A percentile compares a stretch with the other conserved stretches of the same genome.
phyloP scores from a whole-genome alignment of 2,888 invertebrate genomes.

The Chloromyia formosa region DNA sequence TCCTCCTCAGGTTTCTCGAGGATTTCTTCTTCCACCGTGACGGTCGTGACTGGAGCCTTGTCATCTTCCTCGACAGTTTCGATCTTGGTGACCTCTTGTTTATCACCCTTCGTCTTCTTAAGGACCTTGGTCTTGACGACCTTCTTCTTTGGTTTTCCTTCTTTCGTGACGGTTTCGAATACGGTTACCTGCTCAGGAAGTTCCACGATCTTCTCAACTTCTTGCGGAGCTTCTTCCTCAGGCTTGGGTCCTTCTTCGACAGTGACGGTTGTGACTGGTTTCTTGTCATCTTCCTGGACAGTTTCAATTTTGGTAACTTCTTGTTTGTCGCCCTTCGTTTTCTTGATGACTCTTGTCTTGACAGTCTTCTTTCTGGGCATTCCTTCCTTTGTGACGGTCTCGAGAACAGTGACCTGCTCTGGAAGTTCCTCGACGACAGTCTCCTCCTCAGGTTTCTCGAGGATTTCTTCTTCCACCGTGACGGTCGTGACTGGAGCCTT shows the following conservation, averaged over 20 bases:
- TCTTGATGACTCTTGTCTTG: slow-evolving; percentile 58
- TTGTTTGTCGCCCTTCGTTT: slow-evolving; percentile 53
- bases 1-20: slow-evolving; percentile 18
- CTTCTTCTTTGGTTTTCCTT: slow-evolving; percentile 58
- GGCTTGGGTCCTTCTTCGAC: slow-evolving; percentile 55
- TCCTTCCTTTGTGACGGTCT: slow-evolving; percentile 4
- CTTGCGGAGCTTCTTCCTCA: slow-evolving; percentile 54
- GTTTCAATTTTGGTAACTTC: slow-evolving; percentile 56
- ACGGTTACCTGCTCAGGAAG: slow-evolving; percentile 53
- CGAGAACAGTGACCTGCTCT: slow-evolving; percentile 55
- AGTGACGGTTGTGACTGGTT: slow-evolving; percentile 56
- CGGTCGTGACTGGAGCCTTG: slow-evolving; percentile 56
- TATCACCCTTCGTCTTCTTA: slow-evolving; percentile 58
- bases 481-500: slow-evolving; percentile 56
- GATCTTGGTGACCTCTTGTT: slow-evolving; percentile 58
- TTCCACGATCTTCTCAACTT: slow-evolving; percentile 51
- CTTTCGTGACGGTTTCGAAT: slow-evolving; percentile 58
- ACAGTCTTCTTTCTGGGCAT: slow-evolving; percentile 36
- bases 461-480: slow-evolving; percentile 56
- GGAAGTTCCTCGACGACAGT: slow-evolving; percentile 56
- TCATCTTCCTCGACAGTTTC: slow-evolving; percentile 51
- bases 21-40: slow-evolving; percentile 49
- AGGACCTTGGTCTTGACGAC: slow-evolving; percentile 58
- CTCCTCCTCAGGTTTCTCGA: slow-evolving; percentile 46
- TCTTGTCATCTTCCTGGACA: slow-evolving; percentile 55